Conservation (phyloP, 2,888 invertebrate species). For the Resseliella maxima region DNA sequence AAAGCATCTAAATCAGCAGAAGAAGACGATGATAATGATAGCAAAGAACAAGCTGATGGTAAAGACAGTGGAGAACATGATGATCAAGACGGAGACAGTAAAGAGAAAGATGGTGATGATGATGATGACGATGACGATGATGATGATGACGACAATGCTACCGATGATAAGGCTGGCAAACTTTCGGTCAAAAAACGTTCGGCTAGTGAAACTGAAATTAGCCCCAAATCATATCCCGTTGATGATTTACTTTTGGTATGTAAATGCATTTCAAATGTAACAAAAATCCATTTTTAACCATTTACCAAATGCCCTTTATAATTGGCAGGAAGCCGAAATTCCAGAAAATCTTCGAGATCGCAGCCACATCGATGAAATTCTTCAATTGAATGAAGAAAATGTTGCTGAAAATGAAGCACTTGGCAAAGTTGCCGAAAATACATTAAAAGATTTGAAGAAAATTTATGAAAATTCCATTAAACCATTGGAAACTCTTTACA, state of each 20-base stretch:
- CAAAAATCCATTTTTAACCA: not conserved
- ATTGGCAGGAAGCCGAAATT: constrained; percentile 74
- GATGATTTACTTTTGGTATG: constrained; percentile 74
- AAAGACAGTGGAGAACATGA: constrained; percentile 57
- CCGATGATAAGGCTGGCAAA: constrained; percentile 63
- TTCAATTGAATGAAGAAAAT: constrained; percentile 82
- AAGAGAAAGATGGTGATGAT: constrained; percentile 62
- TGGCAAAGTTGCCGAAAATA: constrained; percentile 79
- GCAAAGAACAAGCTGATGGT: constrained; percentile 61
- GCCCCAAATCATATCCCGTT: constrained; percentile 71
- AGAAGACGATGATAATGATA: constrained; percentile 68
- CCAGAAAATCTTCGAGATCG: constrained; percentile 82
- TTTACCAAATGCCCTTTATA: not conserved
- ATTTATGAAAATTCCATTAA: constrained; percentile 88
- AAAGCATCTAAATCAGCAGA: constrained; percentile 68
- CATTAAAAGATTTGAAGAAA: constrained; percentile 85
- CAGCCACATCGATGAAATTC: constrained; percentile 81
- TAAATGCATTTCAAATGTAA: constrained; percentile 45
- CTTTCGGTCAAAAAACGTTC: constrained; percentile 58
- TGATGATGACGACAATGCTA: constrained; percentile 63
- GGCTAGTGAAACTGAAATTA: constrained; percentile 62
- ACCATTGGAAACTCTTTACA: constrained; percentile 89
- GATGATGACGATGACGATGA: constrained; percentile 60
- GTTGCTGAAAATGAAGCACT: constrained; percentile 77
- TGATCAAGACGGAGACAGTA: constrained; percentile 64